These are phyloP conservation scores for Xylota sylvarum DNA, from an alignment of 2,888 invertebrate genomes.

Conservation along the genomic window DNA sequence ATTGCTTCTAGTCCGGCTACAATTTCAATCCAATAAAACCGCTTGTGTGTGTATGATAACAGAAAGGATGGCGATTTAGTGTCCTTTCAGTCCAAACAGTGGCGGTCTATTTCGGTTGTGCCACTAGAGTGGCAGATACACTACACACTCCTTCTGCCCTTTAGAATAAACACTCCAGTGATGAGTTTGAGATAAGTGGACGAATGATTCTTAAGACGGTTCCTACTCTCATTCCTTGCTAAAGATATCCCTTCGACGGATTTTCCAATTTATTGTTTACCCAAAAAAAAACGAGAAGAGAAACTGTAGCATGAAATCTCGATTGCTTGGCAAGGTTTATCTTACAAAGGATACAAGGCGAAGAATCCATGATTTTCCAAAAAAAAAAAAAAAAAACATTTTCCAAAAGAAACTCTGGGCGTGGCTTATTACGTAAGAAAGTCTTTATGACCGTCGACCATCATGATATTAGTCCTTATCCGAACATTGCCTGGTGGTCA, in stretches of 20 bases:
- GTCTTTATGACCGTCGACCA: conserved; percentile 59
- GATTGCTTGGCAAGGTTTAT: conserved; percentile 49
- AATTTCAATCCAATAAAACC: conserved; percentile 67
- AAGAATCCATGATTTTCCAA: conserved; percentile 17
- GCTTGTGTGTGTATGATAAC: conserved; percentile 64
- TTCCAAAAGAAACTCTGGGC: conserved; percentile 54
- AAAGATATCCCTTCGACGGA: conserved; percentile 57
- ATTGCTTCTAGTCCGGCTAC: conserved; percentile 68
- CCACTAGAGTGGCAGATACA: conserved; percentile 15
- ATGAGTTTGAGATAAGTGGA: conserved; percentile 73
- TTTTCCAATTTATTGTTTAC: conserved; percentile 73
- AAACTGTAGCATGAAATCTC: conserved; percentile 24
- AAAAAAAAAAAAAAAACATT: conserved; percentile 18
- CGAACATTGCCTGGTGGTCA: conserved; percentile 72
- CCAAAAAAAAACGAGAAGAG: background rate
- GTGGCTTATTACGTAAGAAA: conserved; percentile 73
- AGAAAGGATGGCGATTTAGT: conserved; percentile 62
- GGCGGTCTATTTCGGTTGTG: conserved; percentile 29
- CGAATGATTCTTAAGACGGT: conserved; percentile 43
- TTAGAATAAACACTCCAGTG: conserved; percentile 69
- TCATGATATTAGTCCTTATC: conserved; percentile 71
- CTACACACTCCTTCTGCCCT: conserved; percentile 2
- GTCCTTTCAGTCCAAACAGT: conserved; percentile 44
- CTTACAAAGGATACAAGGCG: conserved; percentile 30
- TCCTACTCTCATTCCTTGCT: background rate